Base-by-base conservation (phyloP, 2,113 vertebrate species). In the Todiramphus chloris region DNA sequence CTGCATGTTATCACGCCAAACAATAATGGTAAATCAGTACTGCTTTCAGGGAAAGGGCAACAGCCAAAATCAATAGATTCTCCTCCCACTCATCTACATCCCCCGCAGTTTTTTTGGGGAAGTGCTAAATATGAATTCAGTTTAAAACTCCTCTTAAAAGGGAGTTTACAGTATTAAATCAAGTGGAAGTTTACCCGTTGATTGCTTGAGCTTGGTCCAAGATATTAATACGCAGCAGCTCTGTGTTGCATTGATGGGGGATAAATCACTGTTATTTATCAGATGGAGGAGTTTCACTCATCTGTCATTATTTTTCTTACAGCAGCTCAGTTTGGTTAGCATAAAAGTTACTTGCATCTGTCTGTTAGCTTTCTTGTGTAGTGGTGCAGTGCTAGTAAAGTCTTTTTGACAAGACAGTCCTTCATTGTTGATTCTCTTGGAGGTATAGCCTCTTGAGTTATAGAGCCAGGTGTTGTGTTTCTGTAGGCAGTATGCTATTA, bases 1-100 rank as follows among this genome's bases (percentile, higher is more conserved):
- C 43, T 39, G 11, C 10, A 10, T 10, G 2, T 44, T 60, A 2
- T 13, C 31, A 3, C 0, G 0, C 18, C 4, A 2, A 31, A 30
- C 23, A 62, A 0, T 55, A 44, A 35, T 25, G 46, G 28, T 27
- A 88, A 89, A 73, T 31, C 17, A 64, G 10, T 58, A 21, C n/a
- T 84, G 5, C 24, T 55, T 88, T 76, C n/a, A 33, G 80, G 44
- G 23, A 80, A 66, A 27, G 48, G 35, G 9, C 13, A 86, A 39
- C 20, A 83, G 30, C n/a, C 19, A 35, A 43, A 72, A 64, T 60
- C 4, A 64, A 2, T 39, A 53, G 11, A 23, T 56, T 56, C 9
- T 83, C n/a, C 8, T 89, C 25, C 35, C 33, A 37, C 18, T 27
- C 16, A 48, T 19, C 16, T 51, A 23, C 21, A 31, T 53, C 5